Base-by-base conservation (phyloP, 2,113 vertebrate species). In the Lepisosteus oculatus region DNA sequence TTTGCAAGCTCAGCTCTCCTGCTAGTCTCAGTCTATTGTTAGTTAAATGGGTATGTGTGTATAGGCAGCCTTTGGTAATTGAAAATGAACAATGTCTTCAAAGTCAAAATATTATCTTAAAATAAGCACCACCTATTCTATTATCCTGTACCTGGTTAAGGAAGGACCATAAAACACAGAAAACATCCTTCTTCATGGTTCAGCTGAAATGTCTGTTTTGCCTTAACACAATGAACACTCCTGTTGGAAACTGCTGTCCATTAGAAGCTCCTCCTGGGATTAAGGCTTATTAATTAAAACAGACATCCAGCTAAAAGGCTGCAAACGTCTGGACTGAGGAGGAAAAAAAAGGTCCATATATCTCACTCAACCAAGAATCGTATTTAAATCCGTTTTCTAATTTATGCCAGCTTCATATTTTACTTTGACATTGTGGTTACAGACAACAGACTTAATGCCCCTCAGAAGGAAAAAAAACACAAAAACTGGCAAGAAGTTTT, bases 381-480 rank as follows among this genome's bases (percentile, higher is more conserved):
- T 51, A 6, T 12, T 43, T 66, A 29, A n/a, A 43, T 41, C 63
- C 41, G 51, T 57, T 29, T 5, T 51, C 47, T 51, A 6, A 51
- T 51, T 51, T 51, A 9, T 51, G 47, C 47, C 9, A 5, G 51
- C 43, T 51, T 56, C 73, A 54, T 67, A 55, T 79, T 80, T 82
- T 75, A 82, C 78, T 74, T 78, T 78, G 76, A 77, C 54, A 4
- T 72, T 67, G 45, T 43, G 43, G 67, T 67, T 8, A 41, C 43
- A 77, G 82, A 59, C 77, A 65, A 68, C 66, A 56, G 15, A 70
- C 75, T 76, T 75, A 74, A 57, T 3, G 3, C 59, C 66, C 14
- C 47, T 6, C 47, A 51, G 5, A 51, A 51, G 47, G 9, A 51
- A 51, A 51, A 51, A 51, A 5, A 51, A 51, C 47, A 51, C 5